Conservation (phyloP, 1,140 invertebrate species). For the Dryas iulia region DNA sequence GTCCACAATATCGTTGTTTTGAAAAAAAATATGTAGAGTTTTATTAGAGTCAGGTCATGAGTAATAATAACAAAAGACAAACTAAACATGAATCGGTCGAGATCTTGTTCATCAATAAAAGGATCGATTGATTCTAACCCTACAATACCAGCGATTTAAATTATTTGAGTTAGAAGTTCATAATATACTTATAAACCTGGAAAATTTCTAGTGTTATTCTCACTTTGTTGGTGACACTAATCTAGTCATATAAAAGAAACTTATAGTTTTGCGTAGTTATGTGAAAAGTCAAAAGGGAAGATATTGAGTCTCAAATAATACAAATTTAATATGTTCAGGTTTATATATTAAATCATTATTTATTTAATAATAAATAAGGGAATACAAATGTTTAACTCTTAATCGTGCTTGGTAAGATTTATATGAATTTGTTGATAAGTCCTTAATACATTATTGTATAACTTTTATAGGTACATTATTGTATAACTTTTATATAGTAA, state of each 20-base stretch:
- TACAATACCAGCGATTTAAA: conserved; percentile 70
- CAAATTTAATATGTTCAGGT: too few relatives aligned
- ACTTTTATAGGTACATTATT: too few relatives aligned
- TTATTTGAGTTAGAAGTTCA: conserved; percentile 56
- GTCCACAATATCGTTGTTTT: conserved; percentile 61
- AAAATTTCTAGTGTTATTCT: conserved; percentile 58
- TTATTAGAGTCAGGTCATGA: conserved; percentile 67
- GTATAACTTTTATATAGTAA: too few relatives aligned
- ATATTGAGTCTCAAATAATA: too few relatives aligned
- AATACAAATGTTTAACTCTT: too few relatives aligned
- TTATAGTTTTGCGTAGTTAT: too few relatives aligned
- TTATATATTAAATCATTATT: too few relatives aligned
- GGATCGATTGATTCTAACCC: conserved; percentile 71
- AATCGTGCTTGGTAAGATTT: too few relatives aligned
- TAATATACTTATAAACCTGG: conserved; percentile 63
- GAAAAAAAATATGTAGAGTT: conserved; percentile 68
- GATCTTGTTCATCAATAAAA: conserved; percentile 67
- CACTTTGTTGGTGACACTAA: conserved; percentile 73
- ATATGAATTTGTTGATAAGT: too few relatives aligned
- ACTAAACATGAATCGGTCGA: conserved; percentile 73
- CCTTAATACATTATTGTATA: too few relatives aligned
- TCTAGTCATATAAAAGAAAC: conserved; percentile 64
- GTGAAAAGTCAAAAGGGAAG: too few relatives aligned
- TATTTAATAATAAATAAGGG: too few relatives aligned
- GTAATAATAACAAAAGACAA: conserved; percentile 72